These are phyloP conservation scores for Amblyjoppa proteus DNA, from an alignment of 2,888 invertebrate species.

Conservation along the genomic window DNA sequence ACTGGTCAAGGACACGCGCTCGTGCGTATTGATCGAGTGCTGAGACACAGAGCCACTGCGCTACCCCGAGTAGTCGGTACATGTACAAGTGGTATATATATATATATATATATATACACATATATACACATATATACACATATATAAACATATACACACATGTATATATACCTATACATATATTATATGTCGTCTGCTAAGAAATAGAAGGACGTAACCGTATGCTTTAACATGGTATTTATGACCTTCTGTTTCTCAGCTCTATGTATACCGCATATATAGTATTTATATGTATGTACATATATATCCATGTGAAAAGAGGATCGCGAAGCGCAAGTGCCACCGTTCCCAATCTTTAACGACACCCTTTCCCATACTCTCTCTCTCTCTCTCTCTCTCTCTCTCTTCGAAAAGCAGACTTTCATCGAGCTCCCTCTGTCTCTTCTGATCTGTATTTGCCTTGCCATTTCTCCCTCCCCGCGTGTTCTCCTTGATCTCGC, in stretches of 20 bases:
- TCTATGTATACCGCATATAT: neutral
- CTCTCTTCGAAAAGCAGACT: constrained; percentile 19
- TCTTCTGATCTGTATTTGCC: constrained; percentile 41
- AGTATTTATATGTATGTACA: neutral
- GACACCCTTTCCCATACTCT: constrained; percentile 37
- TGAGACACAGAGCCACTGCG: constrained; percentile 56
- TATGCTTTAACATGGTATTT: neutral
- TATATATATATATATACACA: neutral
- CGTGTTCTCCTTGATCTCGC: constrained; percentile 54
- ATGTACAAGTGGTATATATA: constrained; percentile 59
- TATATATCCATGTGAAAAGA: constrained; percentile 11
- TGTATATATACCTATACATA: neutral
- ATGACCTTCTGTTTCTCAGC: neutral
- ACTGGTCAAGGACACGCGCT: constrained; percentile 82
- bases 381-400: neutral
- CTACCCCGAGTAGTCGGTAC: constrained; percentile 56
- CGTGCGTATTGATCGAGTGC: constrained; percentile 83
- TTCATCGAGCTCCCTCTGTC: constrained; percentile 34
- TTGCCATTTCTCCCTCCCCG: constrained; percentile 16
- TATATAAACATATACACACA: neutral
- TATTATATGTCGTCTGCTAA: neutral
- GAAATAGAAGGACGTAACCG: neutral
- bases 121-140: neutral
- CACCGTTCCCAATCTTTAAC: constrained; percentile 50
- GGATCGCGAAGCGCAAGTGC: constrained; percentile 61